Base-by-base conservation (phyloP, 2,113 vertebrate species). In the Seriola quinqueradiata region DNA sequence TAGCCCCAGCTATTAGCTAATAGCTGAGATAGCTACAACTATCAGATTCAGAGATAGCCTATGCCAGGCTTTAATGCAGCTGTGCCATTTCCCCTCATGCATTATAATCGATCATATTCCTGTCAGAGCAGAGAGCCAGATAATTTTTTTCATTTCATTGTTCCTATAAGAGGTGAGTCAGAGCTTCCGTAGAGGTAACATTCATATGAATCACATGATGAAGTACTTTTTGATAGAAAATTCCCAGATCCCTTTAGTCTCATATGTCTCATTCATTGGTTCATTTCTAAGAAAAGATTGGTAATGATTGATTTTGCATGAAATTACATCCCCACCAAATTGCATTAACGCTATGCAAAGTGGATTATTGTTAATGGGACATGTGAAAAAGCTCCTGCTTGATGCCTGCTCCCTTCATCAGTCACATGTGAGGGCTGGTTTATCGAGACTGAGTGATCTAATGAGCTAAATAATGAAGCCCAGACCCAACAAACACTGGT, bases 311-410 rank as follows among this genome's bases (percentile, higher is more conserved):
- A 92, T 93, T 92, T 77, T 46, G 75, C 89, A 81, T 93, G 89
- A 88, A 93, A 93, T 91, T 83, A 88, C 82, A 90, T 77, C 75
- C 57, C 72, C 10, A 4, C 46, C 59, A 87, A 93, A 93, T 88
- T 78, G 59, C 75, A 92, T 93, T 81, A 93, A 78, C 23, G 54
- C 72, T 50, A 85, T 86, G 88, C 87, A 92, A 92, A 92, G 84
- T 92, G 83, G 83, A 93, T 93, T 93, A 92, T 83, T 82, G 85
- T 89, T 93, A 89, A 93, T 89, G 84, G 91, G 76, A 87, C 83
- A 84, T 77, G 77, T 74, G 83, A 84, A 87, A 86, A 83, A 87
- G 81, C 77, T 80, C 44, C 82, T 63, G 81, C 74, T 73, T 74
- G 69, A 71, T 82, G 79, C 60, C 40, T 57, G 77, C 65, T 80